Evolutionary conservation across 2,888 invertebrate species (phyloP).

Genomic region (Arge pagana): DNA sequence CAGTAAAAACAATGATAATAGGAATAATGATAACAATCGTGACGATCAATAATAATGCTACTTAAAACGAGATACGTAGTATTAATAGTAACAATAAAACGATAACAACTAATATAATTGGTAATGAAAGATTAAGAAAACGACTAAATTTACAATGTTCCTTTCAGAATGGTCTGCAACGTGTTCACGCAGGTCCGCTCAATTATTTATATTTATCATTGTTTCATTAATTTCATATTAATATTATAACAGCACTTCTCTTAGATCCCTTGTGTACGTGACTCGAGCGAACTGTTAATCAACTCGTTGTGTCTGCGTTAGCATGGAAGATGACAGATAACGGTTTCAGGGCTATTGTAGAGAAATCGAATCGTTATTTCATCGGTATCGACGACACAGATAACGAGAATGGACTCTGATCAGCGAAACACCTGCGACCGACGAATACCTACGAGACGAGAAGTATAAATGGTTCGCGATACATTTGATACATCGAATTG

Average conservation of each 20-base stretch:
- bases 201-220: constrained; percentile 10
- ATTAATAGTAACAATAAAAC: constrained; percentile 27
- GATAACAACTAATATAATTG: constrained; percentile 26
- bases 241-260: constrained; percentile 49
- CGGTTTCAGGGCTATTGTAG: too few species aligned
- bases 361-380: too few species aligned
- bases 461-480: too few species aligned
- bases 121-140: constrained; percentile 9
- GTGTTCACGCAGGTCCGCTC: too few species aligned
- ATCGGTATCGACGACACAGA: too few species aligned
- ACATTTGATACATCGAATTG: too few species aligned
- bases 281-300: constrained; percentile 10
- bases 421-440: too few species aligned
- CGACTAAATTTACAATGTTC: constrained; percentile 1
- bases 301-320: constrained; percentile 8
- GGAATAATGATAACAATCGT: constrained; percentile 24
- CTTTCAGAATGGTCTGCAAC: too few species aligned
- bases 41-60: constrained; percentile 1
- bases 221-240: too few species aligned
- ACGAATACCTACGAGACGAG: too few species aligned
- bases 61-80: constrained; percentile 7
- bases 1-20: constrained; percentile 18
- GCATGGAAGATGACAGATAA: constrained; percentile 8
- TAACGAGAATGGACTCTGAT: too few species aligned
- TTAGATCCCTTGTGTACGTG: constrained; percentile 38